Conservation (phyloP, 2,888 invertebrate genomes). For the Corythucha ciliata region DNA sequence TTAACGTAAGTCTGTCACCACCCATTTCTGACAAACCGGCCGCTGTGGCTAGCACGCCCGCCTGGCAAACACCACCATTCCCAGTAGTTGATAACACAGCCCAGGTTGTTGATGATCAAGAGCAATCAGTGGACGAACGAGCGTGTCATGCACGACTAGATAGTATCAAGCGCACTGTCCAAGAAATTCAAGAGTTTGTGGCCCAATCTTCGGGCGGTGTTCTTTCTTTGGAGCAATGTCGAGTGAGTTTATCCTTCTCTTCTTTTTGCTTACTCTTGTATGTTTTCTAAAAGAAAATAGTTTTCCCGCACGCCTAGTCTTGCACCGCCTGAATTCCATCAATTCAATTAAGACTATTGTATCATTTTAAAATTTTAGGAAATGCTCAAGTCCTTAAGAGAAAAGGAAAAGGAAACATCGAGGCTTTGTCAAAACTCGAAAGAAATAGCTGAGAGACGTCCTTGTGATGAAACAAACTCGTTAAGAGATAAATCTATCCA, state of each 20-base stretch:
- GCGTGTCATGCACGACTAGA: conserved; percentile 26
- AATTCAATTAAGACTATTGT: no score
- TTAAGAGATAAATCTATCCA: conserved; percentile 25
- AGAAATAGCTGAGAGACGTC: conserved; percentile 24
- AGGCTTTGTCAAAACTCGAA: conserved; percentile 22
- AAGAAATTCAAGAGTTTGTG: no score
- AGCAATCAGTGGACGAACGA: no score
- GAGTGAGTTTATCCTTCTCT: conserved; percentile 41
- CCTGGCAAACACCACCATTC: conserved; percentile 33
- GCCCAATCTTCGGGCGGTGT: no score
- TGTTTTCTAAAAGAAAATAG: not conserved
- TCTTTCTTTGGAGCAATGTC: conserved; percentile 47
- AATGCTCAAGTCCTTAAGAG: conserved; percentile 28
- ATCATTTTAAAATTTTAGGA: no score
- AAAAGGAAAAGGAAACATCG: conserved; percentile 28
- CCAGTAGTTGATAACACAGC: no score
- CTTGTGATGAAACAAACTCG: conserved; percentile 27
- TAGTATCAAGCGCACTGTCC: conserved; percentile 25
- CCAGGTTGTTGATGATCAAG: no score
- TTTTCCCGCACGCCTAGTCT: not conserved
- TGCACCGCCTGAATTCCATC: not conserved
- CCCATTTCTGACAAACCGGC: conserved; percentile 32
- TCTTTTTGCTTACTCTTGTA: not conserved
- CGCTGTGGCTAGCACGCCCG: conserved; percentile 31
- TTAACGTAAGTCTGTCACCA: conserved; percentile 43